These are phyloP conservation scores for Sebastes diaconus DNA, from an alignment of 2,797 vertebrate species.

Conservation along the genomic window DNA sequence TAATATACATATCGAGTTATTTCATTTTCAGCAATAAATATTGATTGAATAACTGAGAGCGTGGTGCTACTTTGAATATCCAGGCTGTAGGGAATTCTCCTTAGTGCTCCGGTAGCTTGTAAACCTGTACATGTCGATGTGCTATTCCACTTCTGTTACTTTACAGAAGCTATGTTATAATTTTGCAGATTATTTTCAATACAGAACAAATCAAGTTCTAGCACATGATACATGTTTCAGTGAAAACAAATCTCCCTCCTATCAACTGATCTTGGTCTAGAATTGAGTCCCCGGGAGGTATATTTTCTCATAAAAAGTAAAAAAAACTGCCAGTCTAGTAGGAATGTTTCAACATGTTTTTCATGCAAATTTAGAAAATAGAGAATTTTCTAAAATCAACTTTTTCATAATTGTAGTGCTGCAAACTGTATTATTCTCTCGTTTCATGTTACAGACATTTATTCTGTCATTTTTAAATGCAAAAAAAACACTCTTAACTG, in stretches of 20 bases:
- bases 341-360: not conserved
- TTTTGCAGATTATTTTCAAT: not conserved
- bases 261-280: not conserved
- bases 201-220: not conserved
- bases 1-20: conserved; percentile 66
- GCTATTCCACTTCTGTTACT: not conserved
- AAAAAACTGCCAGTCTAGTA: not conserved
- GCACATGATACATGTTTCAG: not conserved
- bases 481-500: not conserved
- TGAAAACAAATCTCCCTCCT: not conserved
- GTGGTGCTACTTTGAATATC: conserved; percentile 25
- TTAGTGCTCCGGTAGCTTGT: not conserved
- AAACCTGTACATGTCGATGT: not conserved
- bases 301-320: not conserved
- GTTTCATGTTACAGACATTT: not conserved
- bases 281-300: not conserved
- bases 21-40: conserved; percentile 78
- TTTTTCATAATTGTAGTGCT: not conserved
- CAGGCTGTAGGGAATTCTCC: not conserved
- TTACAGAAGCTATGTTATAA: not conserved
- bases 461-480: not conserved
- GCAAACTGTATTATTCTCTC: not conserved
- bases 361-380: not conserved
- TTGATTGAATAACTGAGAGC: conserved; percentile 66
- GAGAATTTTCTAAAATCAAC: not conserved